phyloP scores from a whole-genome alignment of 2,797 vertebrate genomes.

The Peromyscus melanophrys region DNA sequence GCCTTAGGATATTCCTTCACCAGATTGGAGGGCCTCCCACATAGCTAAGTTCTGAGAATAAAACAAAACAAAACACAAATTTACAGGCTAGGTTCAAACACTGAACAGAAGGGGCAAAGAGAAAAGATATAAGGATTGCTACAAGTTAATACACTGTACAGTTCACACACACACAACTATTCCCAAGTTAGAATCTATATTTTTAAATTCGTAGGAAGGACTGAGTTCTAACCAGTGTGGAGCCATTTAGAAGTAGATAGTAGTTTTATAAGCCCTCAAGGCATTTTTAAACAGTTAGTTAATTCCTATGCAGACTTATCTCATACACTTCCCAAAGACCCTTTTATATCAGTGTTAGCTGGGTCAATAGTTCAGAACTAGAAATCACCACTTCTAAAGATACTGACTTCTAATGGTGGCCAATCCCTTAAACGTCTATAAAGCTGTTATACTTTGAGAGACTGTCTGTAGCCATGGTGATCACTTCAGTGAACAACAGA shows the following conservation, averaged over 20 bases:
- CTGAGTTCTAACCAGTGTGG: slow-evolving; percentile 30
- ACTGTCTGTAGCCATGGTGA: not conserved
- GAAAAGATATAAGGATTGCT: not conserved
- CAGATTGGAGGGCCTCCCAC: slow-evolving; percentile 47
- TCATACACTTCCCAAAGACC: not conserved
- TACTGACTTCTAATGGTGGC: not conserved
- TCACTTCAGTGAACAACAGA: not conserved
- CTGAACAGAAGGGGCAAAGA: not conserved
- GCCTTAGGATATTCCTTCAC: slow-evolving; percentile 19
- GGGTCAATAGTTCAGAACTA: not conserved
- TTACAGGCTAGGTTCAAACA: not conserved
- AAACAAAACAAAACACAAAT: not conserved
- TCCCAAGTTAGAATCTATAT: not conserved
- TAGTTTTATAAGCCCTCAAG: slow-evolving; percentile 30
- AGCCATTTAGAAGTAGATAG: not conserved
- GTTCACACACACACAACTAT: not conserved
- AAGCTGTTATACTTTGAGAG: not conserved
- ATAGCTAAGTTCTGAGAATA: slow-evolving; percentile 6
- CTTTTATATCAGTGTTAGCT: not conserved
- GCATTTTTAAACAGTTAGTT: not conserved
- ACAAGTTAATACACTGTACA: not conserved
- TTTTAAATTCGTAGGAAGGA: slow-evolving; percentile 1
- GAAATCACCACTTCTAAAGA: slow-evolving; percentile 15
- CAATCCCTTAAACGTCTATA: not conserved
- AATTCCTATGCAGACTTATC: not conserved